These are phyloP conservation scores for Holothuria scabra DNA, from an alignment of 53 echinoderm and acorn worm species.

Conservation along the genomic window DNA sequence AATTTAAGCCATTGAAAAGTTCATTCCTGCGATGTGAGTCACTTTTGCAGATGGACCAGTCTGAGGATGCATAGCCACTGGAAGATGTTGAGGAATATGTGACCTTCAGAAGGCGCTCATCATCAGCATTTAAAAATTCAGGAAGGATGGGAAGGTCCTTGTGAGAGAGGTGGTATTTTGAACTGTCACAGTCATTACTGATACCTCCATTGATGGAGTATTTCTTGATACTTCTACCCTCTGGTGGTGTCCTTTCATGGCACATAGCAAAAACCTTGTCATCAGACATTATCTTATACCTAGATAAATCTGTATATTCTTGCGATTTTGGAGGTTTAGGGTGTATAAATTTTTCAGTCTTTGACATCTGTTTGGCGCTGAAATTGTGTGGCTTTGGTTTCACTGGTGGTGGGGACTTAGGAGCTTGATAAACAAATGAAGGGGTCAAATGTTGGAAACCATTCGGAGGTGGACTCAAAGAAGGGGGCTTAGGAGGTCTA, in stretches of 20 bases:
- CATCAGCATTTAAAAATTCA: neutral
- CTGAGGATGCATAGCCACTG: constrained; percentile 20
- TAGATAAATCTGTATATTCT: constrained; percentile 13
- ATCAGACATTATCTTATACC: neutral
- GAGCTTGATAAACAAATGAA: constrained; percentile 4
- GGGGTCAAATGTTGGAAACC: neutral
- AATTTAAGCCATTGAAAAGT: too few species aligned
- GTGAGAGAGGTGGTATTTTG: neutral
- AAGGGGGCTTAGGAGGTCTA: constrained; percentile 32
- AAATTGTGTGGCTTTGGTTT: constrained; percentile 12
- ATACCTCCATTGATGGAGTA: neutral
- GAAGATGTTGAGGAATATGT: constrained; percentile 30
- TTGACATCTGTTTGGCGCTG: neutral
- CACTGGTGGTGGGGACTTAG: constrained; percentile 30
- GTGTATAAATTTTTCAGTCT: neutral
- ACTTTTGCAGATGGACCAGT: constrained; percentile 8
- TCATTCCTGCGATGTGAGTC: too few species aligned
- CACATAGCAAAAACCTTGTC: neutral
- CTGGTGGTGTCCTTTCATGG: constrained; percentile 18
- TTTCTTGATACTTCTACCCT: constrained; percentile 9
- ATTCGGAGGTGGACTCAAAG: constrained; percentile 35
- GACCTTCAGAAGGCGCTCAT: constrained; percentile 9
- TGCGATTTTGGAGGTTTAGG: constrained; percentile 14
- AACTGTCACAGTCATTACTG: too few species aligned
- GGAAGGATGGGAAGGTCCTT: constrained; percentile 31